A percentile compares a stretch with the other conserved stretches of the same genome.
phyloP scores from a whole-genome alignment of 2,888 invertebrate genomes.

The Ophion ellenae region DNA sequence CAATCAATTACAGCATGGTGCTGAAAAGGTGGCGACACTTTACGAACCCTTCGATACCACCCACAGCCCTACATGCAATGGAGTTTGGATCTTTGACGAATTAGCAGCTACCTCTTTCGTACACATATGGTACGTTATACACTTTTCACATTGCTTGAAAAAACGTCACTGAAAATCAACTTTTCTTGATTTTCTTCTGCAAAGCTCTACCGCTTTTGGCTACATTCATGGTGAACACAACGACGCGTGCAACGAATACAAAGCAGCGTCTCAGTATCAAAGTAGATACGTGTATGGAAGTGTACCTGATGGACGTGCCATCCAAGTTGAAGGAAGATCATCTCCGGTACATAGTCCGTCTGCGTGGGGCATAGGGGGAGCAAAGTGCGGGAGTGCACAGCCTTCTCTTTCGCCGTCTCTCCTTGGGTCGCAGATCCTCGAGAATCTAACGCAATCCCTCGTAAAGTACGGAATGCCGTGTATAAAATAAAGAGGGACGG shows the following conservation, averaged over 20 bases:
- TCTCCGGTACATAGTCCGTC: not conserved
- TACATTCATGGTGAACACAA: not conserved
- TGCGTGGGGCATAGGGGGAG: not conserved
- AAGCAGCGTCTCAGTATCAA: constrained; percentile 5
- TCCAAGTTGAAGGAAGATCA: not conserved
- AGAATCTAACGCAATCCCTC: constrained; percentile 70
- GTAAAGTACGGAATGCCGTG: constrained; percentile 73
- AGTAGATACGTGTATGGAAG: constrained; percentile 4
- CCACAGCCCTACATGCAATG: too few relatives aligned
- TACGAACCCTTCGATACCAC: too few relatives aligned
- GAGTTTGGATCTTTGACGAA: too few relatives aligned
- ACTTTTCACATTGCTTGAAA: too few relatives aligned
- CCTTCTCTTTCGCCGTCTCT: not conserved
- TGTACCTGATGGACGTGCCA: not conserved
- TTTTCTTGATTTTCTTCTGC: too few relatives aligned
- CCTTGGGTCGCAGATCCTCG: constrained; percentile 6
- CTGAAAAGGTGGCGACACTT: too few relatives aligned
- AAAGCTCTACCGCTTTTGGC: too few relatives aligned
- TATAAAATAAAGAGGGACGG: constrained; percentile 57
- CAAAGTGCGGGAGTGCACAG: constrained; percentile 3
- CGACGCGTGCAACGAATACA: constrained; percentile 1
- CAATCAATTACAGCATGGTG: too few relatives aligned
- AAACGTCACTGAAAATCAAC: too few relatives aligned
- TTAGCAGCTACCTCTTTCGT: too few relatives aligned
- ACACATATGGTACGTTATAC: too few relatives aligned